Evolutionary conservation across 2,113 vertebrate species (phyloP).

Genomic region (Ammodytes marinus): DNA sequence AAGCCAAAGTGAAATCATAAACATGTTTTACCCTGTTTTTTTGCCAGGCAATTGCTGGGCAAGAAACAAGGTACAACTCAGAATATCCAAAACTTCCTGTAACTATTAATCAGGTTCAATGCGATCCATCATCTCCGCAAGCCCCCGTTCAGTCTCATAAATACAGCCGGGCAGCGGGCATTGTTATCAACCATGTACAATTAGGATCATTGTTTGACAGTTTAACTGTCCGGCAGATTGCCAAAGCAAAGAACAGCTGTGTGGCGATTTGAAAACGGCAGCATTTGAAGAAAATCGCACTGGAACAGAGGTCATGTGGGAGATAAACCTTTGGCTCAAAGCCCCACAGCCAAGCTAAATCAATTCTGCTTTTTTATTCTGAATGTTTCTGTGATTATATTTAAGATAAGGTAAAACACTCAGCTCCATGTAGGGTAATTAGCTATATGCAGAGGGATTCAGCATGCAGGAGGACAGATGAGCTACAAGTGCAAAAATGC

Average conservation of each 20-base stretch:
- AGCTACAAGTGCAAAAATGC: conserved; percentile 19
- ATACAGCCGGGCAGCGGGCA: background rate
- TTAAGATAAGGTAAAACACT: conserved; percentile 36
- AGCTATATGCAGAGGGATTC: background rate
- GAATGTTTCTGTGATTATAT: conserved; percentile 25
- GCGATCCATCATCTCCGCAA: conserved; percentile 33
- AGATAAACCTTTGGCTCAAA: background rate
- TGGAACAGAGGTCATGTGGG: conserved; percentile 13
- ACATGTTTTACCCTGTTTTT: background rate
- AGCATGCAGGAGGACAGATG: background rate
- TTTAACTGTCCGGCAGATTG: conserved; percentile 6
- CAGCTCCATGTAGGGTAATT: conserved; percentile 48
- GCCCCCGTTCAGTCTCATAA: conserved; percentile 12
- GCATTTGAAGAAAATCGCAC: conserved; percentile 22
- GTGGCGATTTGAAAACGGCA: conserved; percentile 10
- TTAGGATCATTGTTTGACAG: conserved; percentile 10
- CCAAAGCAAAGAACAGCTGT: background rate
- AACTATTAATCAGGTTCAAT: conserved; percentile 38
- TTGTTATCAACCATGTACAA: background rate
- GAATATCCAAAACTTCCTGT: conserved; percentile 48
- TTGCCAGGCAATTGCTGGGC: conserved; percentile 28
- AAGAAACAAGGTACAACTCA: conserved; percentile 54
- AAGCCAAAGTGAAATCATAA: conserved; percentile 4
- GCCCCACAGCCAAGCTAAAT: background rate
- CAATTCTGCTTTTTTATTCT: conserved; percentile 6